These are phyloP conservation scores for Calliopum simillimum DNA, from an alignment of 2,888 invertebrate species.

Conservation along the genomic window DNA sequence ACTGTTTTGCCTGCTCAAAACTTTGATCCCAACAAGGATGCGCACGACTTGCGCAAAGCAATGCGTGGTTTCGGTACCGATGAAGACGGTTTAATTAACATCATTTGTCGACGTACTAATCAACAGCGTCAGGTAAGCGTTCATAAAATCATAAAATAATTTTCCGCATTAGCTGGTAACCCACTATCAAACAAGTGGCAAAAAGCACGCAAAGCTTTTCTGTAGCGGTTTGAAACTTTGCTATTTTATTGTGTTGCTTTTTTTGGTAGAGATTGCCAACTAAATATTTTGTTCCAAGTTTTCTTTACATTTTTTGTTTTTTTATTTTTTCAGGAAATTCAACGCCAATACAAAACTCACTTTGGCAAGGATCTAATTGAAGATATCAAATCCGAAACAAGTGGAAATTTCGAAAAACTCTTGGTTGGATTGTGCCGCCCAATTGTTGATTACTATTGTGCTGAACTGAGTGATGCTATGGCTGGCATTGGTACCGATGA, in stretches of 20 bases:
- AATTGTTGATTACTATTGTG: constrained; percentile 82
- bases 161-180: no score
- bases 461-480: constrained; percentile 86
- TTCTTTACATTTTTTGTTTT: not conserved
- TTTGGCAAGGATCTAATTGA: constrained; percentile 78
- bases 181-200: no score
- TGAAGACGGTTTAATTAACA: constrained; percentile 87
- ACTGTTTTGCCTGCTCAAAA: constrained; percentile 81
- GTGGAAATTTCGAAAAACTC: constrained; percentile 88
- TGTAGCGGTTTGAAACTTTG: no score
- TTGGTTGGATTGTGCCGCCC: constrained; percentile 88
- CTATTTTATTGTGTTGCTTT: no score
- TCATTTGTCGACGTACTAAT: constrained; percentile 85
- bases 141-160: not conserved
- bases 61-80: constrained; percentile 94
- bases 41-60: constrained; percentile 83
- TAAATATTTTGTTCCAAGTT: no score
- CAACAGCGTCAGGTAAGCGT: constrained; percentile 84
- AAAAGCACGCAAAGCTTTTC: no score
- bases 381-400: constrained; percentile 88
- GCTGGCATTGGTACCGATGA: constrained; percentile 87
- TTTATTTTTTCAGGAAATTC: constrained; percentile 57
- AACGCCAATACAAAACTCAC: constrained; percentile 66
- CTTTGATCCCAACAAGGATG: constrained; percentile 84
- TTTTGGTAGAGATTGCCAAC: no score